Percentiles rank a stretch among this genome's conserved stretches.
phyloP scores from a whole-genome alignment of 2,888 invertebrate species.

The Hyles lineata region DNA sequence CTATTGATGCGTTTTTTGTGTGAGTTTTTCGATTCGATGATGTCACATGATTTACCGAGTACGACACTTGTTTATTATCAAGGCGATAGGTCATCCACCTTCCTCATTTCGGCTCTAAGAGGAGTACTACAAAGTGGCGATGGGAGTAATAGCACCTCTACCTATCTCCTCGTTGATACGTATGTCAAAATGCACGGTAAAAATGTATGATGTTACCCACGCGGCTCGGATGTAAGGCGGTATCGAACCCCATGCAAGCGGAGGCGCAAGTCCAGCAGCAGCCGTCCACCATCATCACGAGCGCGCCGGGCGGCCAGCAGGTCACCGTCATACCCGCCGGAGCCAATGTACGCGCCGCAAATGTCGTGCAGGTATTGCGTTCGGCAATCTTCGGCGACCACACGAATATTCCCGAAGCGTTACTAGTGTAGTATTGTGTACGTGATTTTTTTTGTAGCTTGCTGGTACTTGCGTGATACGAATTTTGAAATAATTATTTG shows the following conservation, averaged over 20 bases:
- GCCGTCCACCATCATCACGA: slow-evolving; percentile 87
- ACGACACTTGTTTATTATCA: too few species aligned
- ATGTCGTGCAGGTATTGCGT: slow-evolving; percentile 70
- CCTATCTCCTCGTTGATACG: too few species aligned
- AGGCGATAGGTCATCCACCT: too few species aligned
- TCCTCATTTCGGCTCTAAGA: too few species aligned
- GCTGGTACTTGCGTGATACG: neutral
- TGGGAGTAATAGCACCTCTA: too few species aligned
- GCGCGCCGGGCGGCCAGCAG: slow-evolving; percentile 91
- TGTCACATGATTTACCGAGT: too few species aligned
- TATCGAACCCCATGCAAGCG: slow-evolving; percentile 75
- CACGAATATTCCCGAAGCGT: slow-evolving; percentile 50
- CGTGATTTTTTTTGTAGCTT: slow-evolving; percentile 28
- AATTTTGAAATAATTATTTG: too few species aligned
- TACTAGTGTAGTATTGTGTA: slow-evolving; percentile 38
- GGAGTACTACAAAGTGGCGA: too few species aligned
- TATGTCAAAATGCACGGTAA: neutral
- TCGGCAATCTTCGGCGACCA: slow-evolving; percentile 51
- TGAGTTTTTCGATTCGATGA: too few species aligned
- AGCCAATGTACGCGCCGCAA: slow-evolving; percentile 74
- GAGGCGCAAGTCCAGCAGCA: slow-evolving; percentile 68
- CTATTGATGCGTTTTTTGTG: too few species aligned
- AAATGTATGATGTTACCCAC: neutral
- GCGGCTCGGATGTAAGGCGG: slow-evolving; percentile 65
- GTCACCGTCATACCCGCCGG: slow-evolving; percentile 91